Conservation (phyloP, 2,113 vertebrate genomes). For the Brienomyrus brachyistius region DNA sequence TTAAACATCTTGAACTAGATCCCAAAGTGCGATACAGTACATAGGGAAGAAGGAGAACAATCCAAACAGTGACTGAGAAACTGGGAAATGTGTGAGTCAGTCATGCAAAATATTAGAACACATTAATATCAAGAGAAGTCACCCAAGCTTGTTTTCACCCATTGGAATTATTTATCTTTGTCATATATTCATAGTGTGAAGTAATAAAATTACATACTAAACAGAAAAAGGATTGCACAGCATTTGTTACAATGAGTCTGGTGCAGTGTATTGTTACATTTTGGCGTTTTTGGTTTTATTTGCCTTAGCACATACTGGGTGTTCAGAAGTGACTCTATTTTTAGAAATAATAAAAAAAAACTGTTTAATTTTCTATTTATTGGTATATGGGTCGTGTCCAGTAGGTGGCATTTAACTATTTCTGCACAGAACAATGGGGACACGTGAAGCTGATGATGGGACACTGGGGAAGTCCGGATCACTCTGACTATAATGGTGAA, state of each 20-base stretch:
- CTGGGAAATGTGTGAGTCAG: neutral
- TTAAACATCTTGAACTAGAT: neutral
- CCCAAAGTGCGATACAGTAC: neutral
- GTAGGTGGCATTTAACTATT: no score
- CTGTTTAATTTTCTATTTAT: neutral
- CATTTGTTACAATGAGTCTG: neutral
- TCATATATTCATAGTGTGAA: neutral
- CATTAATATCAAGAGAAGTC: neutral
- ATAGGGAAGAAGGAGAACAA: neutral
- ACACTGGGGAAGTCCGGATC: no score
- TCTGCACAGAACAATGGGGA: no score
- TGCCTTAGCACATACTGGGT: neutral
- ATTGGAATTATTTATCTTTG: neutral
- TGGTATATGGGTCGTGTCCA: neutral
- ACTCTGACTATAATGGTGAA: no score
- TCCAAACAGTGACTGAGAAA: neutral
- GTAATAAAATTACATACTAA: neutral
- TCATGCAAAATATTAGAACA: neutral
- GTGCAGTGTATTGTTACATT: neutral
- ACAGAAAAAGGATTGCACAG: neutral
- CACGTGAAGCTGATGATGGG: no score
- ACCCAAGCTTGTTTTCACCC: neutral
- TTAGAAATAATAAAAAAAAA: neutral
- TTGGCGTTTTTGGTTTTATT: neutral
- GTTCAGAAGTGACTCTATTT: neutral